Evolutionary conservation across 2,888 invertebrate species (phyloP).

Genomic region (Scaeva pyrastri): DNA sequence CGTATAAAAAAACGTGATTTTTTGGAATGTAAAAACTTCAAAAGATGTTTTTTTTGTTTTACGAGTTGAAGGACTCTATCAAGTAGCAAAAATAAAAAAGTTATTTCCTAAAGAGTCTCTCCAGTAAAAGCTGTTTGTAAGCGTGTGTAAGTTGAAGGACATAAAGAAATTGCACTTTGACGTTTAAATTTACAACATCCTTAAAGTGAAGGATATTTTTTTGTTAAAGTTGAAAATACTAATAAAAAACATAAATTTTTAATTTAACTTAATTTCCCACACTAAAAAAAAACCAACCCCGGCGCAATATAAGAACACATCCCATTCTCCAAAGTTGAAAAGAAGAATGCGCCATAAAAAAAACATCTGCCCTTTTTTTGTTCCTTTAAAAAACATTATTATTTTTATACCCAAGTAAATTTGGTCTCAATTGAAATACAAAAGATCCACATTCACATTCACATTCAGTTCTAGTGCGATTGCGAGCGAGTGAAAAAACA

Average conservation of each 20-base stretch:
- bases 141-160: no score
- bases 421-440: conserved; percentile 61
- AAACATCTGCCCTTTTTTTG: conserved; percentile 19
- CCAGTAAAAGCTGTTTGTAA: neutral
- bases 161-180: neutral
- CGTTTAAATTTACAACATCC: neutral
- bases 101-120: neutral
- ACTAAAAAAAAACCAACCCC: no score
- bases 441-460: conserved; percentile 19
- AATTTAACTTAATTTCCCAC: conserved; percentile 47
- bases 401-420: conserved; percentile 45
- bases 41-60: conserved; percentile 3
- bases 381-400: neutral
- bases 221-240: neutral
- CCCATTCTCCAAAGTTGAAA: neutral
- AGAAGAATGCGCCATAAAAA: neutral
- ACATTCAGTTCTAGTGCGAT: neutral
- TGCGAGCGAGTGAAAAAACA: neutral
- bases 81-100: neutral
- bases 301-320: conserved; percentile 51
- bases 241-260: conserved; percentile 42
- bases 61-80: neutral
- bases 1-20: conserved; percentile 7
- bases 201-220: neutral
- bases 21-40: neutral